phyloP scores from a whole-genome alignment of 2,888 invertebrate genomes.

The Kuschelorhynchus macadamiae region DNA sequence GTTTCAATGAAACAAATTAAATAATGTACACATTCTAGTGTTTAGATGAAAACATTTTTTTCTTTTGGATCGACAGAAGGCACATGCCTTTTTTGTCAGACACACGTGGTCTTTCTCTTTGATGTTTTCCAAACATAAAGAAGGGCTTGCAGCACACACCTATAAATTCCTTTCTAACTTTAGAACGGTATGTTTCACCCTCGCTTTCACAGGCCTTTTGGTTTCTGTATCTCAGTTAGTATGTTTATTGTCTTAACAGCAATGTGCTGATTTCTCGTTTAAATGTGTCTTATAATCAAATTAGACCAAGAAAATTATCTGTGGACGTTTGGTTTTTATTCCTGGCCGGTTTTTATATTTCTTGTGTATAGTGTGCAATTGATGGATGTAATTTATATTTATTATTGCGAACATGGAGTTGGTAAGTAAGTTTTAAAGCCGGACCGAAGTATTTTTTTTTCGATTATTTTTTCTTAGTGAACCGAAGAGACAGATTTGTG shows the following conservation, averaged over 20 bases:
- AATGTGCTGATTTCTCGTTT: slow-evolving; percentile 14
- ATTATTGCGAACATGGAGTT: slow-evolving; percentile 45
- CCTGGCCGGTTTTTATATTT: not conserved
- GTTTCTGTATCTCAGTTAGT: slow-evolving; percentile 33
- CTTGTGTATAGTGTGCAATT: not conserved
- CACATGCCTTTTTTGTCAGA: slow-evolving; percentile 16
- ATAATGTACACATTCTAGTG: no score
- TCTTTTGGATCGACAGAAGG: no score
- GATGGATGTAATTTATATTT: slow-evolving; percentile 43
- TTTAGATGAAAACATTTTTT: no score
- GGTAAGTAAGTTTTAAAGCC: no score
- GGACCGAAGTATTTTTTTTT: no score
- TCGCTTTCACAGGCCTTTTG: slow-evolving; percentile 27
- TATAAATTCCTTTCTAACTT: slow-evolving; percentile 45
- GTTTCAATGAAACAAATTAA: no score
- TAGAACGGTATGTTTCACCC: slow-evolving; percentile 41
- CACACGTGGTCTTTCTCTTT: slow-evolving; percentile 39
- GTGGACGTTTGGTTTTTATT: slow-evolving; percentile 23
- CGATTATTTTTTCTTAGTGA: no score
- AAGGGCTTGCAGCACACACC: slow-evolving; percentile 29
- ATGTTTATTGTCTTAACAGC: slow-evolving; percentile 17
- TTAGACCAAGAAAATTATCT: slow-evolving; percentile 16
- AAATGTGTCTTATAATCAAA: not conserved
- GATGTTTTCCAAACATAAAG: slow-evolving; percentile 30
- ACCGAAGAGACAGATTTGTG: no score